Percentiles rank a stretch among this genome's conserved stretches.
Conservation (phyloP, 1,140 invertebrate species). For the Gryllus bimaculatus region DNA sequence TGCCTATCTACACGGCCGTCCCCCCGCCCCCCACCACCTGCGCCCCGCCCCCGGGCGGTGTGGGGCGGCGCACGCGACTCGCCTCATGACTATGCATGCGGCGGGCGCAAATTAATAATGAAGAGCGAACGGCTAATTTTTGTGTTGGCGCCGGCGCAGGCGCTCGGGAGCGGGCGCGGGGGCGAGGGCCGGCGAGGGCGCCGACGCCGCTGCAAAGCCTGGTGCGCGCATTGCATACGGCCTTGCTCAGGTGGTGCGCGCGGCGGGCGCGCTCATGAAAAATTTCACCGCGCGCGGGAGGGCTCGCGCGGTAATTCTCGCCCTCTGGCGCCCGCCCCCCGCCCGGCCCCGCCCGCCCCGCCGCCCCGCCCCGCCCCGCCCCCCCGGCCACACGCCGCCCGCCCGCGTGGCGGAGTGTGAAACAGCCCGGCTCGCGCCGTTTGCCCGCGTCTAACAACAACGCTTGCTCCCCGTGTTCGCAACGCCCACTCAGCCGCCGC, state of each 20-base stretch:
- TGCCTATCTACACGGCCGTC: background rate
- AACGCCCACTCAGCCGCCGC: background rate
- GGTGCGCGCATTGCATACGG: background rate
- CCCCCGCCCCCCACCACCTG: no score
- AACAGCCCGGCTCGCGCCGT: no score
- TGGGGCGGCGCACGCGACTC: background rate
- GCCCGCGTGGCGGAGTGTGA: no score
- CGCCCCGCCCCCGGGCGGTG: no score
- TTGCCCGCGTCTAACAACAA: no score
- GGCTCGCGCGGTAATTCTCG: background rate
- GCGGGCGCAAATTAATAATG: background rate
- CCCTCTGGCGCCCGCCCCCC: background rate
- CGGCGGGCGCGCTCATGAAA: background rate
- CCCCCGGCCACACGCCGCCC: no score
- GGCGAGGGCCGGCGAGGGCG: no score
- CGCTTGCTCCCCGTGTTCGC: background rate
- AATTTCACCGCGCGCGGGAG: background rate
- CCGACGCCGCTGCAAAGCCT: no score
- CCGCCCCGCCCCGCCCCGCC: no score
- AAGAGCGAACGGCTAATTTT: slow-evolving; percentile 4
- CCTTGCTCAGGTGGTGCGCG: background rate
- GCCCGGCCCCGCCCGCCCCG: no score
- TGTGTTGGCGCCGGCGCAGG: background rate
- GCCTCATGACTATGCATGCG: background rate
- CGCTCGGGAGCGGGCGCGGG: no score